Conservation (phyloP, 2,888 invertebrate species). For the Sthenelais limicola region DNA sequence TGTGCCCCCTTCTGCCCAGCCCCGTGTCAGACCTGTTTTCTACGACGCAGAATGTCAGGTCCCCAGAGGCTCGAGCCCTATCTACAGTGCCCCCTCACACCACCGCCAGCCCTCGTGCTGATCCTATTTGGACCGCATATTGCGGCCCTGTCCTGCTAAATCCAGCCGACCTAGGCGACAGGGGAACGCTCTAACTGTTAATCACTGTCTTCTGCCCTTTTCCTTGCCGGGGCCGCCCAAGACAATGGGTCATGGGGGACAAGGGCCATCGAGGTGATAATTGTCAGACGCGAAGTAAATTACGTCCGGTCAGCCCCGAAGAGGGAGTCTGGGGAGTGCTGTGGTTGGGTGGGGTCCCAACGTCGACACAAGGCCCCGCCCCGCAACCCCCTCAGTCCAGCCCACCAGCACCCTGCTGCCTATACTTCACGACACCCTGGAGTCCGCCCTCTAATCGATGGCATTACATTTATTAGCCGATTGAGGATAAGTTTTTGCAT, state of each 20-base stretch:
- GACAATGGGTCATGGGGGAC: constrained; percentile 48
- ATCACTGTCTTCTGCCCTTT: constrained; percentile 39
- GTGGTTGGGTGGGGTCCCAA: background rate
- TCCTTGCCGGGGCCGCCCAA: constrained; percentile 10
- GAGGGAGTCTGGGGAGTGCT: background rate
- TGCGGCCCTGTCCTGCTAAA: background rate
- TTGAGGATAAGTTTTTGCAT: constrained; percentile 23
- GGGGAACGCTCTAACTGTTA: constrained; percentile 14
- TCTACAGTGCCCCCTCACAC: too few species aligned
- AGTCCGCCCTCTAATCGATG: constrained; percentile 47
- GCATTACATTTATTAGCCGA: constrained; percentile 48
- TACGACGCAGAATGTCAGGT: constrained; percentile 35
- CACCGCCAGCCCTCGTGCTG: too few species aligned
- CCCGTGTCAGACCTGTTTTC: constrained; percentile 16
- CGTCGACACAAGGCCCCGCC: constrained; percentile 13
- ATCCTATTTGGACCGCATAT: constrained; percentile 20
- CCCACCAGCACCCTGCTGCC: constrained; percentile 30
- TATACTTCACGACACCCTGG: constrained; percentile 42
- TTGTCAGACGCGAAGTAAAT: constrained; percentile 48
- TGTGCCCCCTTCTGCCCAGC: background rate
- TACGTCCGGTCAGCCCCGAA: constrained; percentile 16
- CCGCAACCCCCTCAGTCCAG: constrained; percentile 33
- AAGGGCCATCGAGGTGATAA: constrained; percentile 50
- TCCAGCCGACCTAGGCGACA: background rate
- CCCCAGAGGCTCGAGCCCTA: constrained; percentile 10